phyloP scores from a whole-genome alignment of 2,888 invertebrate species.

The Callinectes sapidus region DNA sequence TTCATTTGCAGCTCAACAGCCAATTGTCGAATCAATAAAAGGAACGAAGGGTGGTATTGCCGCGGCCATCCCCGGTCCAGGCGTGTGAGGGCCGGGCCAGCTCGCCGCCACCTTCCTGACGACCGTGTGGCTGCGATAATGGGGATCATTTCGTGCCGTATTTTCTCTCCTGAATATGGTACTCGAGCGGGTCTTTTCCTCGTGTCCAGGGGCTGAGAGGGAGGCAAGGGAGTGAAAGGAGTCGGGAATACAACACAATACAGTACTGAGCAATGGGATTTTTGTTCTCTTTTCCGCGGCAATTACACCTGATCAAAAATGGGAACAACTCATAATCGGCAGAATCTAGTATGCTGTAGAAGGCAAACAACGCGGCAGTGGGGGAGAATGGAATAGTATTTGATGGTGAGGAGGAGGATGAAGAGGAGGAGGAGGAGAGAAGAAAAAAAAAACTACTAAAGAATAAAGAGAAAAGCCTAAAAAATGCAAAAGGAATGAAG shows the following conservation, averaged over 20 bases:
- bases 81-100: constrained; percentile 8
- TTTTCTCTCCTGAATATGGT: constrained; percentile 37
- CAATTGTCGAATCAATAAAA: constrained; percentile 44
- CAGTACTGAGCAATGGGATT: background rate
- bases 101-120: constrained; percentile 16
- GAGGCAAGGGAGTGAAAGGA: background rate
- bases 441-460: background rate
- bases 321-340: background rate
- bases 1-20: background rate
- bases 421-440: background rate
- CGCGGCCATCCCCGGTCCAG: constrained; percentile 20
- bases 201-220: background rate
- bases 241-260: background rate
- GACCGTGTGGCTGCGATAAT: constrained; percentile 18
- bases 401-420: background rate
- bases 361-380: background rate
- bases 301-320: background rate
- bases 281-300: background rate
- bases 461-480: background rate
- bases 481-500: background rate
- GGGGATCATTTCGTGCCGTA: background rate
- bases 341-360: background rate
- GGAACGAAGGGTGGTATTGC: constrained; percentile 5
- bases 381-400: background rate
- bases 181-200: constrained; percentile 13